Evolutionary conservation across 2,888 invertebrate species (phyloP).

Genomic region (Lycophotia porphyrea): DNA sequence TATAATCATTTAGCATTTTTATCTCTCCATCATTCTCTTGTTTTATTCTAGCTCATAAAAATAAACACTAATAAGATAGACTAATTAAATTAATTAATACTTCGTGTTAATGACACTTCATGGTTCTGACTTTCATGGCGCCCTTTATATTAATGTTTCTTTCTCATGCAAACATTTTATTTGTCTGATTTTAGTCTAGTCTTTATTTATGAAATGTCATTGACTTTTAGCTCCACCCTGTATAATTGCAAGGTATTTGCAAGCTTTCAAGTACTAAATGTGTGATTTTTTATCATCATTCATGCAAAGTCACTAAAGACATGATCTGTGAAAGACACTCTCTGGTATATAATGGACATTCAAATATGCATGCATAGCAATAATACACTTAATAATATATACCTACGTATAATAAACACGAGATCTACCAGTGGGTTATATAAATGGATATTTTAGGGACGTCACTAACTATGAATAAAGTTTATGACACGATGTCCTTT

Average conservation of each 20-base stretch:
- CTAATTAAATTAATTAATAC: slow-evolving; percentile 42
- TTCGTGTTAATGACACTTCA: slow-evolving; percentile 34
- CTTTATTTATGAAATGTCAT: background rate
- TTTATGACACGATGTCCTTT: background rate
- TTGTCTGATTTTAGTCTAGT: slow-evolving; percentile 16
- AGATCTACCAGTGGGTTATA: background rate
- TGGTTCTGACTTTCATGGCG: slow-evolving; percentile 46
- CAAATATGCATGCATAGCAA: background rate
- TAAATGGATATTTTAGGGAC: background rate
- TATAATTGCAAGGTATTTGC: background rate
- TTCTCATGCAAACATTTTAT: slow-evolving; percentile 47
- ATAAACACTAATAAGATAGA: slow-evolving; percentile 25
- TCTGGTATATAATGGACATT: background rate
- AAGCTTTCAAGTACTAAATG: background rate
- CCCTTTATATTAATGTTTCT: slow-evolving; percentile 54
- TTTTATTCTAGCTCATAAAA: slow-evolving; percentile 38
- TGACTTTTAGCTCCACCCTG: slow-evolving; percentile 20
- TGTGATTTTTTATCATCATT: background rate
- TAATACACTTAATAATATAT: no score
- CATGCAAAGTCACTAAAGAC: background rate
- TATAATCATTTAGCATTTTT: background rate
- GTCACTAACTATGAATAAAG: background rate
- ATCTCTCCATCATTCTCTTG: background rate
- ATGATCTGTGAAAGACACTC: no score
- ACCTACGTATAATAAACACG: background rate